Conservation (phyloP, 2,113 vertebrate species). For the Australoheros scitulus region DNA sequence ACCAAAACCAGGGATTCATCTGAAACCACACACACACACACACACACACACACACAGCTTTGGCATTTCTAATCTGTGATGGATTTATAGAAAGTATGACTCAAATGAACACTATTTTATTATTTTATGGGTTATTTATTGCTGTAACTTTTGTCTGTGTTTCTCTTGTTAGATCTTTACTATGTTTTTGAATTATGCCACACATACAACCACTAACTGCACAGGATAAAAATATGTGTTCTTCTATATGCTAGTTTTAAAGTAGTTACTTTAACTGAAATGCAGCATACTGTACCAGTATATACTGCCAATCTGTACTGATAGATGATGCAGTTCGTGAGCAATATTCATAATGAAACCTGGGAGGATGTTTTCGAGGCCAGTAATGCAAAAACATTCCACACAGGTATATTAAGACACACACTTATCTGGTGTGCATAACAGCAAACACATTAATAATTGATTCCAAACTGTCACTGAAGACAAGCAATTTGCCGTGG, state of each 20-base stretch:
- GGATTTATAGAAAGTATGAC: not conserved
- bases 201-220: not conserved
- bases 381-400: not conserved
- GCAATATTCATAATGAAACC: not conserved
- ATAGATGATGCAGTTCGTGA: not conserved
- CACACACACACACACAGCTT: not conserved
- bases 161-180: not conserved
- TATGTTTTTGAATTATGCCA: not conserved
- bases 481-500: constrained; percentile 11
- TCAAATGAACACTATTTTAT: not conserved
- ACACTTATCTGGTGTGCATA: constrained; percentile 17
- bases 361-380: constrained; percentile 7
- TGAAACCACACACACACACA: not conserved
- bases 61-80: not conserved
- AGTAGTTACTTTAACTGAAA: not conserved
- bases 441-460: constrained; percentile 26
- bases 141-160: not conserved
- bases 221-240: not conserved
- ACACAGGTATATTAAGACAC: constrained; percentile 13
- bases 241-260: rapidly evolving
- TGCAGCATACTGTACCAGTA: not conserved
- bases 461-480: constrained; percentile 33
- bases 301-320: not conserved
- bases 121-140: not conserved
- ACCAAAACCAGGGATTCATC: constrained; percentile 5